Percentiles rank a stretch among this genome's conserved stretches.
Conservation (phyloP, 2,113 vertebrate genomes). For the Eonycteris spelaea region DNA sequence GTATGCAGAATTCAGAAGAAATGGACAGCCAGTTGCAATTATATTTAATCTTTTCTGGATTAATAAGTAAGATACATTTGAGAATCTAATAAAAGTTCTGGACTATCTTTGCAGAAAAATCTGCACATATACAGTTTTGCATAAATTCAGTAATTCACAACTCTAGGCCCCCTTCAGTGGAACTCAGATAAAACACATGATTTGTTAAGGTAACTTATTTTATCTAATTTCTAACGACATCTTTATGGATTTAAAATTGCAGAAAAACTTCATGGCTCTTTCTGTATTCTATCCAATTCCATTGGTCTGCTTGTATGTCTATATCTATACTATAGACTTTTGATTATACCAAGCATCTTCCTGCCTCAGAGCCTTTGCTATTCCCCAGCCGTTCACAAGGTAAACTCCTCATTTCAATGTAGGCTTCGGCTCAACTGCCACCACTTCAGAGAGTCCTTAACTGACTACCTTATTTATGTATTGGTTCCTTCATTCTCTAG, state of each 20-base stretch:
- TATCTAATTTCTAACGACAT: neutral
- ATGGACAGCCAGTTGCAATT: neutral
- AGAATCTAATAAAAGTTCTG: slow-evolving; percentile 4
- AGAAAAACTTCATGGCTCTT: neutral
- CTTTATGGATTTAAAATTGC: neutral
- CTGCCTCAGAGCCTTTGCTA: neutral
- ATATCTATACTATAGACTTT: neutral
- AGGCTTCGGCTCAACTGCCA: neutral
- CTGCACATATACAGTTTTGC: neutral
- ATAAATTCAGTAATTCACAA: neutral
- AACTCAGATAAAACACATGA: neutral
- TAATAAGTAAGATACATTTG: neutral
- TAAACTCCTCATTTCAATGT: neutral
- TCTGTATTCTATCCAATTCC: neutral
- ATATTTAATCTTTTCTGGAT: neutral
- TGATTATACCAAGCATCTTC: neutral
- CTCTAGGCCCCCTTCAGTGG: neutral
- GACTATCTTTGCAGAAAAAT: neutral
- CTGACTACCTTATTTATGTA: neutral
- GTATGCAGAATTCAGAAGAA: neutral
- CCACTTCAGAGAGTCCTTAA: neutral
- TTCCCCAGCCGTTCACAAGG: neutral
- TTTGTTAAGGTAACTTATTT: neutral
- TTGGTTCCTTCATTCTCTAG: neutral
- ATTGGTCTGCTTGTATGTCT: neutral